Evolutionary conservation across 1,140 invertebrate species (phyloP).

Genomic region (Bicyclus anynana): DNA sequence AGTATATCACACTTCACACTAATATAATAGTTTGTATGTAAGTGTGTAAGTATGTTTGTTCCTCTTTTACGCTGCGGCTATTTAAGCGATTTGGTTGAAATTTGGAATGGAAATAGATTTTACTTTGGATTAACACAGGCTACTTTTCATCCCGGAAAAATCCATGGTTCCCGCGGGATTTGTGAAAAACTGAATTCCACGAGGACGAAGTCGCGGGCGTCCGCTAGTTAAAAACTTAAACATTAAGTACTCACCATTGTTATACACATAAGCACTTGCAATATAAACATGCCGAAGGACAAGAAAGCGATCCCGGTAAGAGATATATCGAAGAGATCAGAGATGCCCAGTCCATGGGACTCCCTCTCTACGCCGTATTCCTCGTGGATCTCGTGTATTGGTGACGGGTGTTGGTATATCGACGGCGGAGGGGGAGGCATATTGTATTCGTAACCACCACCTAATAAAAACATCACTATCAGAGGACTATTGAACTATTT

Average conservation of each 20-base stretch:
- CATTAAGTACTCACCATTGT: slow-evolving; percentile 75
- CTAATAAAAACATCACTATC: slow-evolving; percentile 36
- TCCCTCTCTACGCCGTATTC: slow-evolving; percentile 46
- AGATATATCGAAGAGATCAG: slow-evolving; percentile 87
- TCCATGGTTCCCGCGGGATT: too few relatives aligned
- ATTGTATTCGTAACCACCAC: slow-evolving; percentile 61
- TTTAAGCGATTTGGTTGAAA: too few relatives aligned
- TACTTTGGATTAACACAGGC: too few relatives aligned
- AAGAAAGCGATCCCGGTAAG: slow-evolving; percentile 86
- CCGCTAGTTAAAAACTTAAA: background rate
- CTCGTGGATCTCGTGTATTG: slow-evolving; percentile 32
- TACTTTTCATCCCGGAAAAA: too few relatives aligned
- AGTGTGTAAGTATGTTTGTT: too few relatives aligned
- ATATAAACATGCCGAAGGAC: slow-evolving; percentile 86
- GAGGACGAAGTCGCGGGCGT: too few relatives aligned
- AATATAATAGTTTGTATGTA: too few relatives aligned
- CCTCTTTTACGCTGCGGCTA: too few relatives aligned
- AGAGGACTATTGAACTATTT: too few relatives aligned
- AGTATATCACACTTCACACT: too few relatives aligned
- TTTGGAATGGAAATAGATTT: too few relatives aligned
- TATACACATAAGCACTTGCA: slow-evolving; percentile 86
- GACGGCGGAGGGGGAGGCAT: slow-evolving; percentile 61
- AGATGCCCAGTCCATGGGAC: slow-evolving; percentile 79
- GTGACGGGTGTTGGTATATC: slow-evolving; percentile 41
- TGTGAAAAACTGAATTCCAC: too few relatives aligned